Evolutionary conservation across 2,113 vertebrate species (phyloP), one percentile per base, ranked within the genome.

Genomic region (Cochlearius cochlearius): DNA sequence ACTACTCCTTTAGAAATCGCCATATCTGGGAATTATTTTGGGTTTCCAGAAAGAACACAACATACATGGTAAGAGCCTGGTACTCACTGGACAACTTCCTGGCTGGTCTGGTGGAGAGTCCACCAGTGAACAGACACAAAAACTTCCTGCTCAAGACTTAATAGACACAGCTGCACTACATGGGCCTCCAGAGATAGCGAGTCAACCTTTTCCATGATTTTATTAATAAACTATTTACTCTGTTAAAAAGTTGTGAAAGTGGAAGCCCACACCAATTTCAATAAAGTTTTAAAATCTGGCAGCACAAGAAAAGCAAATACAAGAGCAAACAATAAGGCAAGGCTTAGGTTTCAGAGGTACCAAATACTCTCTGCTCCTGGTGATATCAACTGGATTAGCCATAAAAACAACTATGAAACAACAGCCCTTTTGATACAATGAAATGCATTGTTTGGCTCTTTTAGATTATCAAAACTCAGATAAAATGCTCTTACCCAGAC

Each of bases 401-500:
- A 91, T 27, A 85, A 94, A 68, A 9, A 63, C 43, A 67, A 21
- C 29, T 71, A 88, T 43, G 17, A 88, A 87, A 71, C 14, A 87
- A 55, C 22, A 67, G 23, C 38, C 38, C 25, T 88, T 72, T 12
- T 78, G 69, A 76, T 49, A 95, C 19, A 63, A 60, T 55, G 43
- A 75, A 85, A 34, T 67, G 29, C 2, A 77, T 75, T 2, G 3
- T 64, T 66, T 64, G 22, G 4, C 9, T 87, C 50, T 94, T 84
- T 67, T 27, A 86, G 19, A 45, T 58, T 81, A 90, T 74, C 38
- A 85, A 76, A 75, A 36, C 18, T 66, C 47, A 74, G 39, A 80
- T 59, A 93, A 75, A 75, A 38, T 56, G 27, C 12, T 84, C 97
- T 98, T 98, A 98, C 98, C 96, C 59, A 96, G 93, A 92, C 52